Percentiles rank a stretch among this genome's conserved stretches.
Evolutionary conservation across 1,140 invertebrate genomes (phyloP).

Genomic region (Penaeus indicus): DNA sequence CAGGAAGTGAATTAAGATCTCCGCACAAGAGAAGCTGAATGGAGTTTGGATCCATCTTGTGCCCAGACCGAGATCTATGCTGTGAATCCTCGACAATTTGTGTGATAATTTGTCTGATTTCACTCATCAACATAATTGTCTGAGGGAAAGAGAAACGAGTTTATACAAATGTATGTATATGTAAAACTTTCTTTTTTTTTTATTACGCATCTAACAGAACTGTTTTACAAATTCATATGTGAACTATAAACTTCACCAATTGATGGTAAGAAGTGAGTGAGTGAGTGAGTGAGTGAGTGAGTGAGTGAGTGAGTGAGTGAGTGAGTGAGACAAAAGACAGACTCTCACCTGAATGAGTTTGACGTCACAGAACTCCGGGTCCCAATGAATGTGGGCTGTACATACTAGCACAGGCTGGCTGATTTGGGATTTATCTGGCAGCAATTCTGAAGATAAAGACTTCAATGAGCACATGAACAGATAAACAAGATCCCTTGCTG

Average conservation of each 20-base stretch:
- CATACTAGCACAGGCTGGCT: conserved; percentile 88
- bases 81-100: conserved; percentile 57
- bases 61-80: conserved; percentile 73
- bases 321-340: neutral
- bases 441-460: neutral
- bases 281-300: no score
- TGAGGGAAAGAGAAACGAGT: conserved; percentile 73
- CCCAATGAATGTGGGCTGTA: conserved; percentile 99
- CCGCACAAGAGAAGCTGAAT: conserved; percentile 96
- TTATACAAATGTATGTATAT: neutral
- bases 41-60: conserved; percentile 74
- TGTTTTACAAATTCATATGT: no score
- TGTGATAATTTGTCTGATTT: conserved; percentile 73
- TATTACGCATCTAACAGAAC: neutral
- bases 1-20: conserved; percentile 98
- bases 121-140: conserved; percentile 98
- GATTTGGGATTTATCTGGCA: conserved; percentile 79
- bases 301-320: neutral
- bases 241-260: no score
- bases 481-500: neutral
- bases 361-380: conserved; percentile 99
- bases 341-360: conserved; percentile 83
- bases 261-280: no score
- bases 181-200: neutral
- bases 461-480: neutral